Base-by-base conservation (phyloP, 2,888 invertebrate genomes). In the Ryuthela nishihirai region DNA sequence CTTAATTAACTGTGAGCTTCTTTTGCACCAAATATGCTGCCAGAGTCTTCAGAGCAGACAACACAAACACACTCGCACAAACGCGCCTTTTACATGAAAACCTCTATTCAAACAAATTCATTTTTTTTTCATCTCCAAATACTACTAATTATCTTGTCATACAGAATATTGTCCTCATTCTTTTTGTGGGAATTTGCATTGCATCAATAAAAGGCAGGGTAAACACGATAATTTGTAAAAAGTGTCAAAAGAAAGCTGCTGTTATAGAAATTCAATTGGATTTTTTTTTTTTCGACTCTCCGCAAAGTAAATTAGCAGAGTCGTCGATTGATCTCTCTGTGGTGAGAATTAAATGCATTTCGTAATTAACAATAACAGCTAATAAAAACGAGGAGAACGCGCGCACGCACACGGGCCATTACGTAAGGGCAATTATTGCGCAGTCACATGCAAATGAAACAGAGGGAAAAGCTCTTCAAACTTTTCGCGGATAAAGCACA, bases 111-210 rank as follows among this genome's bases (percentile, higher is more conserved):
- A 55, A 55, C 48, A 48, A 58, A 58, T 53, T 59, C 59, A 48
- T 59, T 59, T 59, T 48, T 53, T 53, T 50, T 47, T 59, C 59
- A 53, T 59, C 52, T 53, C 53, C 53, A 59, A 59, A 59, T 59
- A 59, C 52, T 47, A 59, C 59, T 59, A 53, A 59, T 59, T 53
- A 59, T 59, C 53, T 53, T 59, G 59, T 59, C 59, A 59, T 59
- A 59, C 59, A 47, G 53, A 59, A 59, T 59, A 59, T 59, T 59
- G 59, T 59, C 47, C 52, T 58, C 50, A 54, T 46, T 56, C 56
- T 58, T 58, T 58, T 58, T 58, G 50, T 58, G 56, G 38, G 56
- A 58, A 58, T 58, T 58, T 46, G 46, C 50, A 32, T 34, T 52
- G 50, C 56, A 42, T 58, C 56, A 58, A 58, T 52, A 58, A 58